phyloP scores from a whole-genome alignment of 2,797 vertebrate species.

The Ctenosaura bakeri region DNA sequence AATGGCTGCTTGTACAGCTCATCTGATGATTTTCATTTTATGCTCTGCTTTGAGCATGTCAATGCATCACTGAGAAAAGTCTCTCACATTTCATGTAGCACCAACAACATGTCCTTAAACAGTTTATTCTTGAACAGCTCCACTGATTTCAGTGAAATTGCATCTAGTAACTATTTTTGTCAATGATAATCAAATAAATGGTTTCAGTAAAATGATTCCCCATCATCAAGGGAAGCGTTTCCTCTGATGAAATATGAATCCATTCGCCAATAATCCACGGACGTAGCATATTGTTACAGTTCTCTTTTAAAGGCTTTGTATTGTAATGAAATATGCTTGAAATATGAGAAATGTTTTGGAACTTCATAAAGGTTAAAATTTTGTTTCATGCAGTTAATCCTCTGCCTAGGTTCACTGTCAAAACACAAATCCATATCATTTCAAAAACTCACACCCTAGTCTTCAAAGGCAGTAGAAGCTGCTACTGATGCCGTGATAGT shows the following conservation, averaged over 20 bases:
- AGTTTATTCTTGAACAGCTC: not conserved
- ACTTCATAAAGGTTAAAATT: not conserved
- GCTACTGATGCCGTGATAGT: slow-evolving; percentile 38
- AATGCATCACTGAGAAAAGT: not conserved
- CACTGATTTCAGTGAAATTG: not conserved
- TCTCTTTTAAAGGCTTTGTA: slow-evolving; percentile 5
- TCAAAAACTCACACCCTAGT: slow-evolving; percentile 35
- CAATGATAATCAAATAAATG: not conserved
- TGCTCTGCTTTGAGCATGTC: not conserved
- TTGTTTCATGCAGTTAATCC: not conserved
- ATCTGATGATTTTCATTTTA: not conserved
- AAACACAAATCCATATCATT: slow-evolving; percentile 38
- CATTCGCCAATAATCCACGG: slow-evolving; percentile 19
- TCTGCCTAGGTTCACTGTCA: slow-evolving; percentile 35
- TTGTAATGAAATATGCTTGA: slow-evolving; percentile 41
- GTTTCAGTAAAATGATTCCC: not conserved
- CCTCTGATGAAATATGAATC: slow-evolving; percentile 21
- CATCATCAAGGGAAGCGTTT: not conserved
- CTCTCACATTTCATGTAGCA: not conserved
- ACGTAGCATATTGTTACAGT: slow-evolving; percentile 26
- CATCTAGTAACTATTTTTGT: not conserved
- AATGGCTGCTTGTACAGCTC: not conserved
- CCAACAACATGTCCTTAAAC: too few species aligned
- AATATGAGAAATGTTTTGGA: slow-evolving; percentile 34
- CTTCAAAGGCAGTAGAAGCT: slow-evolving; percentile 26